phyloP scores from a whole-genome alignment of 2,113 vertebrate species.

The Oncorhynchus keta region DNA sequence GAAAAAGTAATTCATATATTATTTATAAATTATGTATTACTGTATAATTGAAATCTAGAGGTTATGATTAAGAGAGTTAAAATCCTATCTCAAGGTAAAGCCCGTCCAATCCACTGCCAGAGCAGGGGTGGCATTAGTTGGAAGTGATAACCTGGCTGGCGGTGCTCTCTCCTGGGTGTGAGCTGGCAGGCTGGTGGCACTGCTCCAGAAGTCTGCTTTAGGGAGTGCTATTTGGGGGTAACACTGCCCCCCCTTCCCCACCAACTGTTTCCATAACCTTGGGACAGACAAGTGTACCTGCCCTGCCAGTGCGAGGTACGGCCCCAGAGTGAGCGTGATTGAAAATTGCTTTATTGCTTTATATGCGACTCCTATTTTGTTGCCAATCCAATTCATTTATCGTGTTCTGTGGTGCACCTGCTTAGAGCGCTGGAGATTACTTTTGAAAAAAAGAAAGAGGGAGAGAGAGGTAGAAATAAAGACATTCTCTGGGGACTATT shows the following conservation, averaged over 20 bases:
- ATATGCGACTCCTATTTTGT: slow-evolving; percentile 70
- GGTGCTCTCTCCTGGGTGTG: background rate
- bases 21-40: background rate
- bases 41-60: too few relatives aligned
- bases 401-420: slow-evolving; percentile 60
- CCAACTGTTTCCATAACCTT: slow-evolving; percentile 63
- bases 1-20: too few relatives aligned
- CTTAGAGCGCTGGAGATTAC: slow-evolving; percentile 65
- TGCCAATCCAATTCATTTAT: slow-evolving; percentile 70
- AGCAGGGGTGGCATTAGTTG: background rate
- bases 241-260: slow-evolving; percentile 23
- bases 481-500: slow-evolving; percentile 38
- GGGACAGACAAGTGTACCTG: slow-evolving; percentile 60
- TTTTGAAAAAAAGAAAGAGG: slow-evolving; percentile 46
- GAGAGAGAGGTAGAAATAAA: slow-evolving; percentile 9
- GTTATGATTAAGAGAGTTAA: too few relatives aligned
- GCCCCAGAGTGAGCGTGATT: slow-evolving; percentile 63
- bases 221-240: background rate
- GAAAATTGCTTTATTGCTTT: slow-evolving; percentile 76
- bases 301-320: slow-evolving; percentile 38
- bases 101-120: background rate
- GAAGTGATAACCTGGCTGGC: background rate
- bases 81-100: background rate
- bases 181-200: background rate
- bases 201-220: background rate